Conservation (phyloP, 2,888 invertebrate species). For the Heteropelma amictum region DNA sequence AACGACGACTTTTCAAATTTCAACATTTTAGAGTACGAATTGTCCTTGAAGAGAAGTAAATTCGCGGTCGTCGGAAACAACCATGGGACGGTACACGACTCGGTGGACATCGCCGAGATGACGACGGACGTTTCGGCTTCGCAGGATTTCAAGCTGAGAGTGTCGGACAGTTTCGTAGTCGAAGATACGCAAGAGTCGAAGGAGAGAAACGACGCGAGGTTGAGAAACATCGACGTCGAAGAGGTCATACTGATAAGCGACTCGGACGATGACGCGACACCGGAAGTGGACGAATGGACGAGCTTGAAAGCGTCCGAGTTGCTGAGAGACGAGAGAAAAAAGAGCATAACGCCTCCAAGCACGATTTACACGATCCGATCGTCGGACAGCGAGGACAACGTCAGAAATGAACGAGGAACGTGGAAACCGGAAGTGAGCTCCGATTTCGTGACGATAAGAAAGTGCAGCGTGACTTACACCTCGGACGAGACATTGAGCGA, state of each 20-base stretch:
- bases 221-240: background rate
- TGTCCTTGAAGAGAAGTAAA: slow-evolving; percentile 38
- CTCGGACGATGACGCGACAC: slow-evolving; percentile 64
- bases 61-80: background rate
- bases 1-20: too few species aligned
- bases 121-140: slow-evolving; percentile 45
- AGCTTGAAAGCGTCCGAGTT: background rate
- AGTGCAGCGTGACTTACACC: slow-evolving; percentile 50
- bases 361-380: slow-evolving; percentile 53
- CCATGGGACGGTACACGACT: too few species aligned
- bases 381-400: slow-evolving; percentile 54
- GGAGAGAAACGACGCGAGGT: background rate
- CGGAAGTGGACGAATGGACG: background rate
- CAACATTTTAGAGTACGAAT: slow-evolving; percentile 43
- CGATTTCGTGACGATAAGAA: slow-evolving; percentile 40
- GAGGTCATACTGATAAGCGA: slow-evolving; percentile 72
- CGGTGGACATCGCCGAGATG: background rate
- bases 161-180: slow-evolving; percentile 60
- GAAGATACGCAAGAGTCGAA: slow-evolving; percentile 57
- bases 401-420: background rate
- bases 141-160: slow-evolving; percentile 61
- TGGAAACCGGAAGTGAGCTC: slow-evolving; percentile 31
- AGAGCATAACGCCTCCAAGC: background rate
- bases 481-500: slow-evolving; percentile 61
- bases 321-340: background rate